Percentiles rank a stretch among this genome's conserved stretches.
phyloP scores from a whole-genome alignment of 1,140 invertebrate species.

The Trypoxylus dichotomus region DNA sequence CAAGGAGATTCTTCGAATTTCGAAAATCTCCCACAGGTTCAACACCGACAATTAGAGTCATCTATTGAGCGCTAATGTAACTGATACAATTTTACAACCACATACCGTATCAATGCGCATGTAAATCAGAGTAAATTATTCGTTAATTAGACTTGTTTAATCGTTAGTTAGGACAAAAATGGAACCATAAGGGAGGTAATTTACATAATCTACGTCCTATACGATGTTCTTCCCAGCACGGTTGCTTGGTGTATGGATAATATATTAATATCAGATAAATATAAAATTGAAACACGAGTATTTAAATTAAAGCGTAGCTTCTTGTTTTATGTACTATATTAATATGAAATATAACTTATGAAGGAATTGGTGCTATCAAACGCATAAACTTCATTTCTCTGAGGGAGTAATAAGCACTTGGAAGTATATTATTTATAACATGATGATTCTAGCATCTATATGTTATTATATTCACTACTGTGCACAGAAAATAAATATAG shows the following conservation, averaged over 20 bases:
- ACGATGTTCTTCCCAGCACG: background rate
- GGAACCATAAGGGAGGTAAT: background rate
- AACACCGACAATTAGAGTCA: background rate
- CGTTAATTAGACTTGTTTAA: constrained; percentile 15
- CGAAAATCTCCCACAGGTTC: background rate
- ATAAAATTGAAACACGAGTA: too few species aligned
- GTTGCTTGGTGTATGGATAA: background rate
- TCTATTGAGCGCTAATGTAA: constrained; percentile 4
- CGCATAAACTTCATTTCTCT: too few species aligned
- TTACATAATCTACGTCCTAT: background rate
- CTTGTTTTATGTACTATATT: too few species aligned
- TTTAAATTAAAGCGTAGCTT: too few species aligned
- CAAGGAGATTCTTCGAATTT: background rate
- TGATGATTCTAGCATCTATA: too few species aligned
- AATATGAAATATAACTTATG: too few species aligned
- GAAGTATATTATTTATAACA: too few species aligned
- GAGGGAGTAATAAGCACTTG: too few species aligned
- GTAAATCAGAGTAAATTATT: constrained; percentile 4
- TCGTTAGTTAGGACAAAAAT: background rate
- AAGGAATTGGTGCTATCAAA: too few species aligned
- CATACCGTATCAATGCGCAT: background rate
- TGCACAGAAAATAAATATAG: too few species aligned
- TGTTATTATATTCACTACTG: too few species aligned
- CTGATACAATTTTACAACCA: background rate
- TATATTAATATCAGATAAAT: too few species aligned